Evolutionary conservation across 2,888 invertebrate species (phyloP), one percentile per base, ranked within the genome.

Genomic region (Arctia plantaginis): DNA sequence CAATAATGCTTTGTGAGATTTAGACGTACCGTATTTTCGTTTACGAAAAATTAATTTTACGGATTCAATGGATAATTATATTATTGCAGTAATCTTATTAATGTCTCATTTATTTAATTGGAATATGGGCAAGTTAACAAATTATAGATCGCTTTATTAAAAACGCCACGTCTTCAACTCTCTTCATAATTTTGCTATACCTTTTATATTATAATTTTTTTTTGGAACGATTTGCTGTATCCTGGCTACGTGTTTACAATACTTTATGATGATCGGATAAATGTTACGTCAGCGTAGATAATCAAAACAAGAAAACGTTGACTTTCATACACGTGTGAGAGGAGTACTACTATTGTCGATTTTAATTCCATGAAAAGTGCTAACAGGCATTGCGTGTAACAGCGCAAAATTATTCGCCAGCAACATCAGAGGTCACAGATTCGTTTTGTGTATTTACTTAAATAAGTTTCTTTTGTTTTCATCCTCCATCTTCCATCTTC

Each of bases 1-100:
- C 64, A 33, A 69, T 69, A 67, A 47, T 27, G 47, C 47, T 71
- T 71, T 75, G 67, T 64, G 51, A 76, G 51, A 55, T 82, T 74
- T 77, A 64, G 73, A 72, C 69, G 71, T 41, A 69, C 27, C n/a
- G 1, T 72, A 59, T 27, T 66, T 72, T 72, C 12, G 59, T 69
- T 23, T 59, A 20, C 39, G n/a, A 55, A 39, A 13, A 4, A 47
- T 47, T 67, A 33, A 12, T 20, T 66, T 67, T 33, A 47, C 47
- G 20, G 18, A 66, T 67, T 30, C 44, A 30, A 30, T 62, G 30
- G 20, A 44, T 47, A 47, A 12, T 30, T n/a, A n/a, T n/a, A n/a
- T n/a, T 67, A 44, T 4, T 62, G 30, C 30, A 27, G 30, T 18
- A 62, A 30, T 62, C 7, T 30, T 62, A 62, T 15, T 4, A 0